Evolutionary conservation across 2,797 vertebrate genomes (phyloP).

Genomic region (Antrozous pallidus): DNA sequence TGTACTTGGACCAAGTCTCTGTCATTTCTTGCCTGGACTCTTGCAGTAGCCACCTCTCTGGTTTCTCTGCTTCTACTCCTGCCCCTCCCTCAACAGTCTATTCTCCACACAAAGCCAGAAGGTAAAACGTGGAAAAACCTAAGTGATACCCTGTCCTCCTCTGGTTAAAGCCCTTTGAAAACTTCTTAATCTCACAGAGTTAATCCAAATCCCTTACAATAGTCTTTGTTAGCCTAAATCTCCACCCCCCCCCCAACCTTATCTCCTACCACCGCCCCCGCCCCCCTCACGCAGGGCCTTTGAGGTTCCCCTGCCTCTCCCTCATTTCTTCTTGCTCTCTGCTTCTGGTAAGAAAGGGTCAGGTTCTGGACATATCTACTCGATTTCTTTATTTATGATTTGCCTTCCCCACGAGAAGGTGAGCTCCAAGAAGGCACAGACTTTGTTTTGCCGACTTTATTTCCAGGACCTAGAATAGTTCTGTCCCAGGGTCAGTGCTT

Average conservation of each 20-base stretch:
- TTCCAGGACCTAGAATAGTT: not conserved
- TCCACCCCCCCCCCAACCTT: not conserved
- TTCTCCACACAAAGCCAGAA: not conserved
- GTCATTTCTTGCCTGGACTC: accelerated
- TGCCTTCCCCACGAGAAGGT: not conserved
- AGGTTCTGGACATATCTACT: not conserved
- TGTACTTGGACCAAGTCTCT: not conserved
- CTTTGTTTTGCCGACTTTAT: not conserved
- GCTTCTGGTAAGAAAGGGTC: not conserved
- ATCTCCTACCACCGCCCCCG: not conserved
- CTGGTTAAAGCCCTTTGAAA: not conserved
- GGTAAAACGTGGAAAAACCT: not conserved
- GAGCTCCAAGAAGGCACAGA: accelerated
- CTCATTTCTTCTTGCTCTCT: not conserved
- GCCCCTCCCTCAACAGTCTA: not conserved
- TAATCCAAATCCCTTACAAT: not conserved
- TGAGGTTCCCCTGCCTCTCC: not conserved
- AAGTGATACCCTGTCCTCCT: not conserved
- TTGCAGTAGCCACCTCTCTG: not conserved
- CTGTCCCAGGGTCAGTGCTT: not conserved
- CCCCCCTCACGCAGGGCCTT: not conserved
- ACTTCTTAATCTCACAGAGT: not conserved
- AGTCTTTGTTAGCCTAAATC: not conserved
- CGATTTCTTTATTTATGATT: not conserved
- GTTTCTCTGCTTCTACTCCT: not conserved